These are phyloP conservation scores for Campylomormyrus tamandua DNA, from an alignment of 2,113 vertebrate species.

Conservation along the genomic window DNA sequence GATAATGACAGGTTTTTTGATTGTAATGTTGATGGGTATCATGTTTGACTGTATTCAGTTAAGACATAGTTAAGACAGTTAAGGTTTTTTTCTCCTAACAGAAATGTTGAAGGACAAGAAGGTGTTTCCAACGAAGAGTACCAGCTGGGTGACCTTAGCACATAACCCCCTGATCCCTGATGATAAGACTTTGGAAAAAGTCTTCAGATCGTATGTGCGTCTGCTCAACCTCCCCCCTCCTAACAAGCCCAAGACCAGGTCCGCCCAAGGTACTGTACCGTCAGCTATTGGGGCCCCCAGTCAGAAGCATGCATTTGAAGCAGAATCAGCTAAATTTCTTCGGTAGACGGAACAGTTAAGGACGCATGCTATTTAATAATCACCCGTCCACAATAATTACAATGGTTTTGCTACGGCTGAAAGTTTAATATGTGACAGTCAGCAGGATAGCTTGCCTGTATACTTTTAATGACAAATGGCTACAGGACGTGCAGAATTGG, in stretches of 20 bases:
- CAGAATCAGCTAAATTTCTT: background rate
- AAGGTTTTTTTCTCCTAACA: slow-evolving; percentile 27
- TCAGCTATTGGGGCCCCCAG: background rate
- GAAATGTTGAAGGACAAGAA: slow-evolving; percentile 56
- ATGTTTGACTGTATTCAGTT: background rate
- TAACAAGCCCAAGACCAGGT: slow-evolving; percentile 43
- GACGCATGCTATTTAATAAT: background rate
- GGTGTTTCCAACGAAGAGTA: slow-evolving; percentile 63
- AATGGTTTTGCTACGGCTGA: background rate
- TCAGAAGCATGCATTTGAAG: background rate
- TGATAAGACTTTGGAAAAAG: slow-evolving; percentile 57
- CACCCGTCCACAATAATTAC: background rate
- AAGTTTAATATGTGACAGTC: background rate
- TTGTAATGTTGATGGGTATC: background rate
- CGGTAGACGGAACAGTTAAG: background rate
- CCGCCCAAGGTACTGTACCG: slow-evolving; percentile 25
- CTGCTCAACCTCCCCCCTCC: slow-evolving; percentile 59
- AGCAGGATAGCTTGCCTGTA: background rate
- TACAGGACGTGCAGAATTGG: background rate
- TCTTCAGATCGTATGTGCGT: slow-evolving; percentile 56
- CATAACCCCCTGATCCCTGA: slow-evolving; percentile 58
- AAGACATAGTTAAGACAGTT: too few species aligned
- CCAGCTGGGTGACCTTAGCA: slow-evolving; percentile 58
- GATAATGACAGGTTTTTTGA: background rate
- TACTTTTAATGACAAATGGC: background rate